phyloP scores from a whole-genome alignment of 1,140 invertebrate genomes.

The Pogonomyrmex barbatus region DNA sequence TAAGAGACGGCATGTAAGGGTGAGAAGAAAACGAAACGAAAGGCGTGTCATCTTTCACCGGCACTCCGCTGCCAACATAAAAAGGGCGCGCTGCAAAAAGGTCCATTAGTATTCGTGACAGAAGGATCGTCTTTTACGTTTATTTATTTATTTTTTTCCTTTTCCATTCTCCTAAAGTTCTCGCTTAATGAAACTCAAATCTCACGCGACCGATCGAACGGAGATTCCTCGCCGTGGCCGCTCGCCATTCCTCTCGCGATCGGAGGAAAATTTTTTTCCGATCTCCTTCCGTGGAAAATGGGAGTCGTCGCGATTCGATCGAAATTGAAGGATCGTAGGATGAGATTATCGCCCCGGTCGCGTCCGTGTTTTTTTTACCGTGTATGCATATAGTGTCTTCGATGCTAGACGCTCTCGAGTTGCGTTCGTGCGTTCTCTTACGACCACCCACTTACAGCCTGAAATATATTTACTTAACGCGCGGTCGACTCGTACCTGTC shows the following conservation, averaged over 20 bases:
- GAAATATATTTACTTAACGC: conserved; percentile 61
- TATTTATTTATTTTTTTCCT: conserved; percentile 52
- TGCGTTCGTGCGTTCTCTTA: conserved; percentile 44
- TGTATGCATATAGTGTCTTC: background rate
- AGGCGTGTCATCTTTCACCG: conserved; percentile 59
- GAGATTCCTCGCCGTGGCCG: background rate
- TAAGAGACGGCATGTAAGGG: background rate
- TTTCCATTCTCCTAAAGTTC: background rate
- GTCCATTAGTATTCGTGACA: conserved; percentile 62
- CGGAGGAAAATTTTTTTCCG: background rate
- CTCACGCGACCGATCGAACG: background rate
- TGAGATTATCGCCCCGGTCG: conserved; percentile 6
- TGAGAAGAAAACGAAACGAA: conserved; percentile 34
- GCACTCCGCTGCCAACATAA: background rate
- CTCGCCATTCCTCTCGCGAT: background rate
- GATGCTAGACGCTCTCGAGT: conserved; percentile 21
- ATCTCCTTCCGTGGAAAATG: background rate
- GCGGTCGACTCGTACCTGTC: conserved; percentile 56
- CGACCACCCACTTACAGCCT: conserved; percentile 58
- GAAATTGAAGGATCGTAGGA: conserved; percentile 20
- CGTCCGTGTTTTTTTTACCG: background rate
- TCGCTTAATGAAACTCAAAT: conserved; percentile 9
- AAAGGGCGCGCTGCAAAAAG: conserved; percentile 53
- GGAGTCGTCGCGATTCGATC: background rate
- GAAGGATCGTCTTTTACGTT: conserved; percentile 36